Base-by-base conservation (phyloP, 1,140 invertebrate species). In the Penaeus chinensis region DNA sequence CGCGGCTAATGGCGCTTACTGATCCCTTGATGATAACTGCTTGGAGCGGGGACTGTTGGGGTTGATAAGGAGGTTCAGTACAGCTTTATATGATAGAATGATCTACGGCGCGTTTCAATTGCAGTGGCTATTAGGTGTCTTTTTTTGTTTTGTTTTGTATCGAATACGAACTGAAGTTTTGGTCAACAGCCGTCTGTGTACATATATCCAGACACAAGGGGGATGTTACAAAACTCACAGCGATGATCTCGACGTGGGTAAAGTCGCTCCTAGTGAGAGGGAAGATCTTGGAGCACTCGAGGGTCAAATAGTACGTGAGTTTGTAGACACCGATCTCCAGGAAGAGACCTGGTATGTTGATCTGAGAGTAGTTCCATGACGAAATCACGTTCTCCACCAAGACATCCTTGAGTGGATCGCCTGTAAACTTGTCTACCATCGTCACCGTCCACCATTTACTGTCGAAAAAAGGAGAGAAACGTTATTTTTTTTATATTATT, bases 281-380 rank as follows among this genome's bases (percentile, higher is more conserved):
- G 22, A 88, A 82, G 62, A 88, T 65, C 61, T 88, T 88, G 54
- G 81, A 84, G 71, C 80, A 80, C n/a, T 88, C 47, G 16, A 88
- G 63, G 27, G 77, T 65, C 60, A 84, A 27, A 24, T 63, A 79
- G n/a, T 83, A 88, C 7, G 78, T 74, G 18, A 88, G 66, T n/a
- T 82, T 82, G 81, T 88, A 88, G 42, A 62, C 62, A 20, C 87
- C 87, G 37, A 83, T 22, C 32, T 78, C 4, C 0, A 88, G 81
- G 74, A 88, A 88, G 22, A 83, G 71, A 2, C 54, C 22, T 13
- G 76, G 42, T 22, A 88, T 47, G 13, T 78, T 37, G n/a, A 88
- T 32, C 74, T 82, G 82, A 2, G 80, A 84, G 71, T 76, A 88
- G 61, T 88, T 88, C 87, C 87, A 88, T 22, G 81, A 88, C 4